Evolutionary conservation across 1,140 invertebrate species (phyloP).

Genomic region (Metopolophium dirhodum): DNA sequence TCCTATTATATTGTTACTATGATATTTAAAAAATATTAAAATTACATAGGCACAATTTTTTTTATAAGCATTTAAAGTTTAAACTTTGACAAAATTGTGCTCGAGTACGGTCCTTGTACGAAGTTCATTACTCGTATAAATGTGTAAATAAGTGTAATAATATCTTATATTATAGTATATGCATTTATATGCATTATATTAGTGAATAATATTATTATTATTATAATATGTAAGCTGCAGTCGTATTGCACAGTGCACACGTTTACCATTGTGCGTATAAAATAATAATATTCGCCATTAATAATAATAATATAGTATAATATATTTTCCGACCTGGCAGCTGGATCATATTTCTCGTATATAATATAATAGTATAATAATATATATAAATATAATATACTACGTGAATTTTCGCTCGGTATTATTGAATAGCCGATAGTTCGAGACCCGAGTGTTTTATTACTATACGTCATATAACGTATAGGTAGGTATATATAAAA

Average conservation of each 20-base stretch:
- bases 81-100: too few relatives aligned
- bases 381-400: not conserved
- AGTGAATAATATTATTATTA: too few relatives aligned
- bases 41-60: too few relatives aligned
- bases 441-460: constrained; percentile 29
- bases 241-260: not conserved
- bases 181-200: not conserved
- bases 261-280: not conserved
- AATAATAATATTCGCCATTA: not conserved
- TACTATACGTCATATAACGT: not conserved
- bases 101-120: too few relatives aligned
- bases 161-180: not conserved
- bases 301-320: not conserved
- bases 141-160: too few relatives aligned
- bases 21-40: too few relatives aligned
- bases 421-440: constrained; percentile 31
- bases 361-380: too few relatives aligned
- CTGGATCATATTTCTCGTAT: constrained; percentile 36
- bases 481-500: not conserved
- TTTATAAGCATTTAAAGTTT: too few relatives aligned
- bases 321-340: not conserved
- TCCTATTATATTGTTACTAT: too few relatives aligned
- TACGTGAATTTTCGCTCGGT: not conserved
- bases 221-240: not conserved
- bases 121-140: not conserved